These are phyloP conservation scores for Hippoglossus hippoglossus DNA, from an alignment of 2,797 vertebrate genomes.

Conservation along the genomic window DNA sequence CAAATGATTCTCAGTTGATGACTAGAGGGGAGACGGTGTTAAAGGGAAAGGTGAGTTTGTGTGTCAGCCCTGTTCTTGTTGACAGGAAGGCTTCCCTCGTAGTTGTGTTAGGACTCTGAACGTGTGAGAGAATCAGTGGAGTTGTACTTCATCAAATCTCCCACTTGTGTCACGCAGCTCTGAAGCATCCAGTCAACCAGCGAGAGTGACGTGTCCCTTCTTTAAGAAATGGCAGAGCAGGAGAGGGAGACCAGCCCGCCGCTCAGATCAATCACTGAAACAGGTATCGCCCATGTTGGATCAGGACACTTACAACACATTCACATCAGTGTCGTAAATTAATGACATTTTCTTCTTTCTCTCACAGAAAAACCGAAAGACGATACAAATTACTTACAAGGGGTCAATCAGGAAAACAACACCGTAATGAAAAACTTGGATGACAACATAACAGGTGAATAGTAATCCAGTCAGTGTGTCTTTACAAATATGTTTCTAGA, in stretches of 20 bases:
- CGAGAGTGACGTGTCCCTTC: conserved; percentile 9
- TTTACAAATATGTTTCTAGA: too few species aligned
- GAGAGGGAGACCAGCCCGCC: neutral
- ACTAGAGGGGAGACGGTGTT: too few species aligned
- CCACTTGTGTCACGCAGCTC: conserved; percentile 6
- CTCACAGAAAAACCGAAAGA: conserved; percentile 4
- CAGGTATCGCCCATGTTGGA: neutral
- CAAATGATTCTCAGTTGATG: too few species aligned
- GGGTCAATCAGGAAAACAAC: neutral
- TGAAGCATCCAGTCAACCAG: conserved; percentile 5
- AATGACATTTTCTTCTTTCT: neutral
- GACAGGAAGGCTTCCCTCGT: neutral
- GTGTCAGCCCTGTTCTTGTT: neutral
- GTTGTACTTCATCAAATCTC: neutral
- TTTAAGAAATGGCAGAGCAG: conserved; percentile 52
- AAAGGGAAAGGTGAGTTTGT: too few species aligned
- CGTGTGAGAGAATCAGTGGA: neutral
- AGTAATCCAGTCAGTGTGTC: too few species aligned
- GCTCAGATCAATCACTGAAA: conserved; percentile 19
- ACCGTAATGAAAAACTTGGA: neutral
- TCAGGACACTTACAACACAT: neutral
- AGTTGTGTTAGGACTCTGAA: conserved; percentile 28
- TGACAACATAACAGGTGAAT: too few species aligned
- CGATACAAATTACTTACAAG: neutral
- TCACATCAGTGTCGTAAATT: neutral